Evolutionary conservation across 2,113 vertebrate species (phyloP), one percentile per base, ranked within the genome.

Genomic region (Bothrops jararaca): DNA sequence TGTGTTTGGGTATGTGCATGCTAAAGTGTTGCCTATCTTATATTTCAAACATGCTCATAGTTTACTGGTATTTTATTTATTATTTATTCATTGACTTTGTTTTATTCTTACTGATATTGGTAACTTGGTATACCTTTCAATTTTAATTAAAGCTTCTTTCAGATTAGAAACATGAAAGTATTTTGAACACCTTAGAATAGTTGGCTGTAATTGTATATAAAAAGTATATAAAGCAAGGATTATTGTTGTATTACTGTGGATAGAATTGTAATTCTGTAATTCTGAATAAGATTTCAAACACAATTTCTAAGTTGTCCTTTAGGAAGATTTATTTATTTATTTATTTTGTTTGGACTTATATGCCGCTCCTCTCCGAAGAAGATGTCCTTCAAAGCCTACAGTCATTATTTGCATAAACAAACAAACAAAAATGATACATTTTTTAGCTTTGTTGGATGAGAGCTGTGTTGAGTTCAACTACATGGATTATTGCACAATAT

Each of bases 81-180:
- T 86, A 34, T 74, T 34, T 13, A 18, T 34, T 34, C 13, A n/a
- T 69, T 34, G 12, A 34, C 13, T 69, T 69, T 88, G 52, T 57
- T 24, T 58, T 54, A 52, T 80, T 50, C 50, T 69, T 42, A 3
- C 22, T 88, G 64, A 88, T 92, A 52, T 48, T 64, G 85, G 52
- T 69, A 52, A 92, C 91, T n/a, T 92, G 57, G n/a, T 22, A 74
- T 15, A 93, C 50, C 15, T 91, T 60, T 89, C 69, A 57, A 10
- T 86, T 57, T 39, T 86, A 93, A 90, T 93, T 87, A 39, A 91
- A 64, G 91, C 42, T 91, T 34, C 80, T 88, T 52, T 60, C 45
- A 58, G 29, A 89, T 53, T 90, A 56, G 5, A 53, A 58, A 85
- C 12, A 85, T 45, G 1, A 45, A 54, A 87, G 22, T 26, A 26